Conservation (phyloP, 2,888 invertebrate species). For the Iselma pallidipennis region DNA sequence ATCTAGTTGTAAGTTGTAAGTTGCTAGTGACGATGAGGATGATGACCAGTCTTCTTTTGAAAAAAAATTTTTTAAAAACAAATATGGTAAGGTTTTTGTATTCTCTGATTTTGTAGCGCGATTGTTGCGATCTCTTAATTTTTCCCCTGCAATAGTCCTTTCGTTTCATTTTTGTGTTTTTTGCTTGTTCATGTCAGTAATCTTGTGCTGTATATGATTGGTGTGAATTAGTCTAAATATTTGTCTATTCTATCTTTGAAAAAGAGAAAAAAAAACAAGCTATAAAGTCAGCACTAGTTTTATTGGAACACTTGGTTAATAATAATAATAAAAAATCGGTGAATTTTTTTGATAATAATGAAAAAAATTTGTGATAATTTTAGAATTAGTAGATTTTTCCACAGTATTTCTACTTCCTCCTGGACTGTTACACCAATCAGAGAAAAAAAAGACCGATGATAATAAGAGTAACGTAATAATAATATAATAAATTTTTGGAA, state of each 20-base stretch:
- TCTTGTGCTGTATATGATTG: slow-evolving; percentile 42
- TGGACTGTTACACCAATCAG: slow-evolving; percentile 48
- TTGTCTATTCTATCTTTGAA: slow-evolving; percentile 32
- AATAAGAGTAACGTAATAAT: neutral
- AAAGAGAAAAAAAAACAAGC: slow-evolving; percentile 12
- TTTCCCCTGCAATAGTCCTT: slow-evolving; percentile 12
- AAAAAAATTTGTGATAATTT: slow-evolving; percentile 47
- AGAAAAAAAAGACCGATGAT: too few species aligned
- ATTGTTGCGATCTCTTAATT: neutral
- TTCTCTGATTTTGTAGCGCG: slow-evolving; percentile 28
- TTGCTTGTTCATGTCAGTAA: slow-evolving; percentile 26
- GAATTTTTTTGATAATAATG: slow-evolving; percentile 22
- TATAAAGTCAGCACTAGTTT: slow-evolving; percentile 43
- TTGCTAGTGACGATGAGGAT: slow-evolving; percentile 8
- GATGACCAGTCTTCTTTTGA: slow-evolving; percentile 28
- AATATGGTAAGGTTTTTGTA: slow-evolving; percentile 40
- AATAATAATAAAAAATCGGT: too few species aligned
- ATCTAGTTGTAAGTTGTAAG: slow-evolving; percentile 39
- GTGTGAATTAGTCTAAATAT: slow-evolving; percentile 42
- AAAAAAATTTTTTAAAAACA: too few species aligned
- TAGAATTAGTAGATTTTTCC: slow-evolving; percentile 37
- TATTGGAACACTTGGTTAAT: slow-evolving; percentile 33
- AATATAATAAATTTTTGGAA: neutral
- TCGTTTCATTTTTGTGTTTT: slow-evolving; percentile 11
- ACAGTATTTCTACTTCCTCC: slow-evolving; percentile 40